Evolutionary conservation across 2,888 invertebrate species (phyloP), one percentile per base, ranked within the genome.

Genomic region (Acrobasis suavella): DNA sequence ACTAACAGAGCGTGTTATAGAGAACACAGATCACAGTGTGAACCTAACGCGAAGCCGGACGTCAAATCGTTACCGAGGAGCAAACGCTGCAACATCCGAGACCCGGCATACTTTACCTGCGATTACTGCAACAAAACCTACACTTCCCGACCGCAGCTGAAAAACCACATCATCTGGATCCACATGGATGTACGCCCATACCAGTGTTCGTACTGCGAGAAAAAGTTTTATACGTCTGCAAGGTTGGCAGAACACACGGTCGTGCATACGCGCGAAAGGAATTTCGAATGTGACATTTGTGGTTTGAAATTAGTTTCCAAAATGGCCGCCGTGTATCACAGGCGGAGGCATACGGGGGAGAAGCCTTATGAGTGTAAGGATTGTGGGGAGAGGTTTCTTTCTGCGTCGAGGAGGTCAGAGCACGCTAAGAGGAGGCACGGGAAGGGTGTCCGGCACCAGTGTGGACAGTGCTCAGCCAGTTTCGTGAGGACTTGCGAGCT

Each of bases 221-320:
- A 92, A 50, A 79, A 91, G 67, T 94, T 93, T 65, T 93, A 91
- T 64, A 92, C 93, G 0, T 85, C 91, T 5, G 89, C 91, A 0
- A 81, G 93, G 22, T 71, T 94, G 62, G 89, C 91, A 0, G 93
- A 93, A 64, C 94, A 94, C 62, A 83, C 84, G 3, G 87, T 93
- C 0, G 93, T 93, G 0, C 94, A 94, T 68, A 93, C 93, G 0
- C 82, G 92, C 14, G 92, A 81, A 55, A 81, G 93, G 66, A 93
- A 93, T 58, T 93, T 91, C 68, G 87, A 85, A 67, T 94, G 94
- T 65, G 90, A 92, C 62, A 84, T 93, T 59, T 94, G 94, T 73
- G 86, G 90, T 14, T 89, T 86, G 22, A 87, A 85, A 73, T 72
- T 92, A 0, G 91, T 91, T 1, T 84, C 90, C 14, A 87, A 86